These are phyloP conservation scores for Endotricha flammealis DNA, from an alignment of 2,888 invertebrate genomes.

Conservation along the genomic window DNA sequence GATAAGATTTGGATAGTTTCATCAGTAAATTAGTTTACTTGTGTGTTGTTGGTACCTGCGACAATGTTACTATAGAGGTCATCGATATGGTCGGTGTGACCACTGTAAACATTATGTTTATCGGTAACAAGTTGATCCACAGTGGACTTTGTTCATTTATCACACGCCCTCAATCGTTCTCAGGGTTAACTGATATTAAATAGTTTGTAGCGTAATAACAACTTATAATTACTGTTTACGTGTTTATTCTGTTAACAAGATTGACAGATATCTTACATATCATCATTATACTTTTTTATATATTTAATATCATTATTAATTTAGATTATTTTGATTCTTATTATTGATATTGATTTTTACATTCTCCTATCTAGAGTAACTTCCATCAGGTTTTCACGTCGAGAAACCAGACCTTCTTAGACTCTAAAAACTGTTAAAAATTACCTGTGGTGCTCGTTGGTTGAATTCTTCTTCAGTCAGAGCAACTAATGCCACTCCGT, in stretches of 20 bases:
- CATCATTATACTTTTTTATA: no score
- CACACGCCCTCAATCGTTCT: conserved; percentile 34
- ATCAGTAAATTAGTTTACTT: conserved; percentile 6
- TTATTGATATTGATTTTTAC: no score
- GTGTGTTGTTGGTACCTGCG: background rate
- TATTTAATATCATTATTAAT: no score
- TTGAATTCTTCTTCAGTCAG: conserved; percentile 92
- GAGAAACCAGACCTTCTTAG: no score
- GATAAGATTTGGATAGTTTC: conserved; percentile 3
- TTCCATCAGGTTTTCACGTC: no score
- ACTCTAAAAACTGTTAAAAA: no score
- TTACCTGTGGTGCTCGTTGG: conserved; percentile 89
- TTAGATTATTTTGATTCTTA: no score
- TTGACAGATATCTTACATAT: no score
- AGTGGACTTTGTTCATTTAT: conserved; percentile 36
- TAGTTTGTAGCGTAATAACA: no score
- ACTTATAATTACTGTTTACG: no score
- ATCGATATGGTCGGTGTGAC: conserved; percentile 16
- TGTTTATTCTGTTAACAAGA: no score
- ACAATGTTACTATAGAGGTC: conserved; percentile 14
- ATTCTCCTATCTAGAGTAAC: no score
- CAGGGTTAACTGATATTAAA: conserved; percentile 36
- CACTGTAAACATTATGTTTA: conserved; percentile 28
- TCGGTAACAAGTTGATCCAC: conserved; percentile 24
- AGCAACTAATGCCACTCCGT: conserved; percentile 85